Evolutionary conservation across 1,140 invertebrate species (phyloP).

Genomic region (Ooceraea biroi): DNA sequence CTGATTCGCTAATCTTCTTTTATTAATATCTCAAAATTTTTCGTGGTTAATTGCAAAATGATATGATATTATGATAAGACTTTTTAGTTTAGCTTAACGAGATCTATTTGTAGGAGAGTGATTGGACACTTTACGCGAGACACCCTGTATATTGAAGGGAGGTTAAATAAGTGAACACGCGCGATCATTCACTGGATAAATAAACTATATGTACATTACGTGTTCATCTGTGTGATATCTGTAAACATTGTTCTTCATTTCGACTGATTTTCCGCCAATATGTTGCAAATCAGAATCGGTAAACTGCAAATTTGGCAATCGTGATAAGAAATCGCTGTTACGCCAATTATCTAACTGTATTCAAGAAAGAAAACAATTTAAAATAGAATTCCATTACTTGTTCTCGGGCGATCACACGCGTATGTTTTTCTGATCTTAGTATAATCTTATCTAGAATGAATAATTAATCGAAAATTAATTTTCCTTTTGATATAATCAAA

Average conservation of each 20-base stretch:
- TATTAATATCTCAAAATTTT: too few relatives aligned
- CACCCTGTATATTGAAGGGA: too few relatives aligned
- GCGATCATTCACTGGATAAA: constrained; percentile 63
- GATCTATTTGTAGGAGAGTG: too few relatives aligned
- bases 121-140: too few relatives aligned
- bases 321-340: not conserved
- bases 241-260: constrained; percentile 12
- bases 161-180: constrained; percentile 71
- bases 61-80: too few relatives aligned
- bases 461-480: constrained; percentile 38
- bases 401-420: not conserved
- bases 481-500: not conserved
- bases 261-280: not conserved
- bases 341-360: constrained; percentile 19
- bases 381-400: not conserved
- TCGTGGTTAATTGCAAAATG: too few relatives aligned
- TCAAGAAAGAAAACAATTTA: constrained; percentile 15
- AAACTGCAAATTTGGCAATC: not conserved
- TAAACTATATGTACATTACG: too few relatives aligned
- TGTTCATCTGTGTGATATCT: constrained; percentile 54
- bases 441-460: not conserved
- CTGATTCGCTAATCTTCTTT: too few relatives aligned
- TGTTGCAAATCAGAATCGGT: constrained; percentile 9
- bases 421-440: too few relatives aligned
- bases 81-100: too few relatives aligned